Evolutionary conservation across 2,113 vertebrate species (phyloP).

Genomic region (Melozone crissalis): DNA sequence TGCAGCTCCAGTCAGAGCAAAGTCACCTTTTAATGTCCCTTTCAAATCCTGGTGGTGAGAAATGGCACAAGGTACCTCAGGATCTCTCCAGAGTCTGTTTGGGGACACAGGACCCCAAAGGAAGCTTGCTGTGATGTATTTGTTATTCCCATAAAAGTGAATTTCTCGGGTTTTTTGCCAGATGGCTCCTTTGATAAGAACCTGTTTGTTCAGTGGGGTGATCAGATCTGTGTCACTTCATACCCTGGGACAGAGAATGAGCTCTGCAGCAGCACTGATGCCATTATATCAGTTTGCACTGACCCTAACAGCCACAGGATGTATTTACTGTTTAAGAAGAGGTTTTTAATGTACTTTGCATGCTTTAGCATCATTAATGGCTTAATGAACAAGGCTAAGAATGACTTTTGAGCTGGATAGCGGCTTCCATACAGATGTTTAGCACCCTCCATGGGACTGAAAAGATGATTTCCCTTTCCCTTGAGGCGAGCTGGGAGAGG

Average conservation of each 20-base stretch:
- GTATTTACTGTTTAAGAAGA: neutral
- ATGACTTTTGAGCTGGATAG: neutral
- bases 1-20: neutral
- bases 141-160: neutral
- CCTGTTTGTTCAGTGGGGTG: neutral
- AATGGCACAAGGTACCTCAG: neutral
- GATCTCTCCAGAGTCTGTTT: neutral
- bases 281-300: neutral
- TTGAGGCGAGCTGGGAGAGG: neutral
- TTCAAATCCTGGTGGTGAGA: neutral
- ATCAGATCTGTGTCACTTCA: neutral
- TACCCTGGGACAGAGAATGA: neutral
- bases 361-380: neutral
- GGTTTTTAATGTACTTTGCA: constrained; percentile 14
- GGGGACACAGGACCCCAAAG: neutral
- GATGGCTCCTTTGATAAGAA: neutral
- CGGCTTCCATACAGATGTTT: neutral
- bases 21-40: neutral
- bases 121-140: neutral
- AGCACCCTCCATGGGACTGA: neutral
- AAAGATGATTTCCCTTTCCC: neutral
- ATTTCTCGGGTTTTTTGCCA: neutral
- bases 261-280: neutral
- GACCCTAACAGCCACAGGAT: neutral
- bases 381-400: constrained; percentile 18